A percentile compares a stretch with the other conserved stretches of the same genome.
phyloP scores from a whole-genome alignment of 2,797 vertebrate species.

The Champsocephalus gunnari region DNA sequence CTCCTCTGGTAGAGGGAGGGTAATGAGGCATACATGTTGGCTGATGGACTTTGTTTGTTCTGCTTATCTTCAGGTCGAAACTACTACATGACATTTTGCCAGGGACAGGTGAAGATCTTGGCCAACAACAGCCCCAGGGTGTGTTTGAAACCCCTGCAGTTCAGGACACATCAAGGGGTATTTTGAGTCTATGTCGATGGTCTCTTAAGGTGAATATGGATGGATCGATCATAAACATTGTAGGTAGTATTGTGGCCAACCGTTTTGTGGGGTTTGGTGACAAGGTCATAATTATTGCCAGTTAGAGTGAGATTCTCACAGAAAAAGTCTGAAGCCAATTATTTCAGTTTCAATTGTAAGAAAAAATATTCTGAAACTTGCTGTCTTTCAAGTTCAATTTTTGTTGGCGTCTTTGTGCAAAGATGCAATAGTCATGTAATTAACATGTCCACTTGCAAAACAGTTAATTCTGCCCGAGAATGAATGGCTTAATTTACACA shows the following conservation, averaged over 20 bases:
- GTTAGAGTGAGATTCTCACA: conserved; percentile 9
- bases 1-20: conserved; percentile 62
- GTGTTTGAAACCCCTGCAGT: background rate
- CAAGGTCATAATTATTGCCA: conserved; percentile 22
- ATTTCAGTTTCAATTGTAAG: too few relatives aligned
- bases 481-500: too few relatives aligned
- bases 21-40: conserved; percentile 68
- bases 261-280: background rate
- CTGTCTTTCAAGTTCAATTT: too few relatives aligned
- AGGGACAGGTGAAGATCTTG: conserved; percentile 43
- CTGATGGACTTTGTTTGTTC: conserved; percentile 60
- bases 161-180: background rate
- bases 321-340: too few relatives aligned
- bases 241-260: background rate
- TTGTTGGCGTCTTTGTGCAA: too few relatives aligned
- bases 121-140: conserved; percentile 3
- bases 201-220: conserved; percentile 14
- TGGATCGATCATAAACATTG: conserved; percentile 10
- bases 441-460: too few relatives aligned
- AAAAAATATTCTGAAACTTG: too few relatives aligned
- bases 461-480: too few relatives aligned
- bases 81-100: conserved; percentile 38
- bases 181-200: conserved; percentile 1
- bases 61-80: conserved; percentile 60
- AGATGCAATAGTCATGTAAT: too few relatives aligned